phyloP scores from a whole-genome alignment of 2,888 invertebrate genomes.

The Cephonodes hylas region DNA sequence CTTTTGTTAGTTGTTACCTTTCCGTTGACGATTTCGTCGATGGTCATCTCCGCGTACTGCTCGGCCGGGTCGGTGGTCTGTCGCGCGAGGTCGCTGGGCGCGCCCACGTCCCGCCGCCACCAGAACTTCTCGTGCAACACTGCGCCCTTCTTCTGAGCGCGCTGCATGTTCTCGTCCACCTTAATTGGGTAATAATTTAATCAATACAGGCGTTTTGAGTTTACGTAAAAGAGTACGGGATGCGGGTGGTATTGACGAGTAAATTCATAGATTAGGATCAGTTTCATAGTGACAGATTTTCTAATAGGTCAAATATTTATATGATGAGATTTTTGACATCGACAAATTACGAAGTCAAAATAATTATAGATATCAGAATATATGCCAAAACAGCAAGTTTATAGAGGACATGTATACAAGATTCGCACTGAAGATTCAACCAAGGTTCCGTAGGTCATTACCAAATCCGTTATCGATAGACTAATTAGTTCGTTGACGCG shows the following conservation, averaged over 20 bases:
- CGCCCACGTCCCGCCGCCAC: slow-evolving; percentile 91
- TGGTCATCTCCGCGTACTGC: slow-evolving; percentile 89
- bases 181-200: slow-evolving; percentile 32
- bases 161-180: slow-evolving; percentile 98
- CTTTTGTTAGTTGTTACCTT: too few relatives aligned
- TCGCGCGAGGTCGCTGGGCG: slow-evolving; percentile 46
- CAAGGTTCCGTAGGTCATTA: neutral
- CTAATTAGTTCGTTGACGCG: neutral
- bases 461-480: neutral
- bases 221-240: neutral
- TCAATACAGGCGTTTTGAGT: too few relatives aligned
- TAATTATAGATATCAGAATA: too few relatives aligned
- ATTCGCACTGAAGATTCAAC: too few relatives aligned
- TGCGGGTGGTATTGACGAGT: neutral
- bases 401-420: too few relatives aligned
- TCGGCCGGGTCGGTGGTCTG: slow-evolving; percentile 54
- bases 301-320: too few relatives aligned
- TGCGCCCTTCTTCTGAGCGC: slow-evolving; percentile 95
- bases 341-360: too few relatives aligned
- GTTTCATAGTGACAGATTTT: too few relatives aligned
- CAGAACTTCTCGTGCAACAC: slow-evolving; percentile 92
- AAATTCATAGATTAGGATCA: too few relatives aligned
- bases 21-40: slow-evolving; percentile 98
- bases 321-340: too few relatives aligned
- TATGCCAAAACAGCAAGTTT: too few relatives aligned